Percentiles rank a stretch among this genome's conserved stretches.
phyloP scores from a whole-genome alignment of 2,797 vertebrate species.

The Notamacropus eugenii region DNA sequence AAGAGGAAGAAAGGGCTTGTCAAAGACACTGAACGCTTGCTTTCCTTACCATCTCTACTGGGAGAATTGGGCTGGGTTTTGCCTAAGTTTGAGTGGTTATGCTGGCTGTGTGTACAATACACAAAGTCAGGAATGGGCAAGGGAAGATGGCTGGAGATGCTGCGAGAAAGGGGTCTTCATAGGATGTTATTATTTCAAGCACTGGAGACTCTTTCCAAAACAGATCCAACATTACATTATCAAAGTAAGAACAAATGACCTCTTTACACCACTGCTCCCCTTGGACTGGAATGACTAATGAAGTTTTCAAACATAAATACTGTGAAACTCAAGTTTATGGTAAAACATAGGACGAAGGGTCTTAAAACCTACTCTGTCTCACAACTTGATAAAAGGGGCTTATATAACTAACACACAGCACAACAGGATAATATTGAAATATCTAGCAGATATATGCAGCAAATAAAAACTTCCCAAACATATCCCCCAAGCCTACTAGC shows the following conservation, averaged over 20 bases:
- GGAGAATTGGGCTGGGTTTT: not conserved
- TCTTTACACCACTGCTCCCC: not conserved
- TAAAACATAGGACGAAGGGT: not conserved
- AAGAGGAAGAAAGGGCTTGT: not conserved
- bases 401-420: not conserved
- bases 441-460: not conserved
- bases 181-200: not conserved
- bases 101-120: no score
- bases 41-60: not conserved
- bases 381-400: not conserved
- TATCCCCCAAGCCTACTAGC: not conserved
- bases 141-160: not conserved
- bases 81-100: not conserved
- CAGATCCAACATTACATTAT: not conserved
- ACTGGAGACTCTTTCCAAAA: not conserved
- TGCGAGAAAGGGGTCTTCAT: not conserved
- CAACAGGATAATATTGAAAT: not conserved
- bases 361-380: not conserved
- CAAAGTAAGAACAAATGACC: not conserved
- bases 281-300: not conserved
- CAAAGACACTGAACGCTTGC: fast-evolving
- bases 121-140: not conserved
- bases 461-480: not conserved
- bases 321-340: not conserved
- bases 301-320: not conserved